Percentiles rank a stretch among this genome's conserved stretches.
These are phyloP conservation scores for Leptatherina wallacei DNA, from an alignment of 2,797 vertebrate species.

Conservation along the genomic window DNA sequence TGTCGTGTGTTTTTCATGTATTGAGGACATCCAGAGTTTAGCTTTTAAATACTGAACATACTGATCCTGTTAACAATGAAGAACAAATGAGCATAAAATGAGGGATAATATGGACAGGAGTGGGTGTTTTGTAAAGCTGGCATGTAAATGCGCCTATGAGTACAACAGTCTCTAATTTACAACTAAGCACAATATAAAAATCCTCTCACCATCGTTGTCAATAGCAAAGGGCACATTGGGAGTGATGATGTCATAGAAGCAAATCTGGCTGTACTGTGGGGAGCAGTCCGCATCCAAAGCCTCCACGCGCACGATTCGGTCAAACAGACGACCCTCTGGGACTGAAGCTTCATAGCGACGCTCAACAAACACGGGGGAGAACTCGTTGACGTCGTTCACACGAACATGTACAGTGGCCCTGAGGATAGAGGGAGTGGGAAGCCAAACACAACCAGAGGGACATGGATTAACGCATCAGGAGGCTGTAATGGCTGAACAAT, in stretches of 20 bases:
- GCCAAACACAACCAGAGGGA: slow-evolving; percentile 33
- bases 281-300: slow-evolving; percentile 98
- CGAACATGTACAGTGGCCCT: slow-evolving; percentile 97
- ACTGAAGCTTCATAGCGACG: slow-evolving; percentile 92
- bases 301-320: slow-evolving; percentile 93
- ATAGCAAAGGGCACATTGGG: slow-evolving; percentile 97
- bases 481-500: not conserved
- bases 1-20: slow-evolving; percentile 25
- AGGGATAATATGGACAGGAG: slow-evolving; percentile 11
- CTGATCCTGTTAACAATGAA: slow-evolving; percentile 11
- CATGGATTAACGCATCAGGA: slow-evolving; percentile 22
- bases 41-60: slow-evolving; percentile 31
- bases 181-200: slow-evolving; percentile 13
- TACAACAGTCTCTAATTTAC: slow-evolving; percentile 10
- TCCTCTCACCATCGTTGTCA: slow-evolving; percentile 92
- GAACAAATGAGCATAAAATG: slow-evolving; percentile 10
- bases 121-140: slow-evolving; percentile 18
- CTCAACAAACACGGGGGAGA: slow-evolving; percentile 96
- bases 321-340: slow-evolving; percentile 94
- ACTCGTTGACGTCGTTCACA: slow-evolving; percentile 98
- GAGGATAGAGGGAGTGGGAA: slow-evolving; percentile 26
- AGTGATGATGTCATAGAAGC: slow-evolving; percentile 99
- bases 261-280: slow-evolving; percentile 98
- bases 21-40: slow-evolving; percentile 43
- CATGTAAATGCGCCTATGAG: slow-evolving; percentile 12